These are phyloP conservation scores for Campodea augens DNA, from an alignment of 1,140 invertebrate species.

Conservation along the genomic window DNA sequence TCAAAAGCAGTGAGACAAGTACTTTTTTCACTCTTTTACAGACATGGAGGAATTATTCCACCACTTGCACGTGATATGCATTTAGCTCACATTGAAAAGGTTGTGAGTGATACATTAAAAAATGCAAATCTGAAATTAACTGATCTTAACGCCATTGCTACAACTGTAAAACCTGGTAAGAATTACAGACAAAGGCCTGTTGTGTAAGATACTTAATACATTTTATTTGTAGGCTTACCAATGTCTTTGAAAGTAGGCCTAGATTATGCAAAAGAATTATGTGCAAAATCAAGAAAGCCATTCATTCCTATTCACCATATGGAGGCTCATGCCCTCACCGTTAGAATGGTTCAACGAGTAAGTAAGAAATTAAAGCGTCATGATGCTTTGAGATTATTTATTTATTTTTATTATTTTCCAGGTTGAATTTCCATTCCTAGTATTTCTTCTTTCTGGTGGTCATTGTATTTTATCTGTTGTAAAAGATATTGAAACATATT, in stretches of 20 bases:
- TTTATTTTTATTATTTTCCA: conserved; percentile 16
- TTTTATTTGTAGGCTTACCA: conserved; percentile 33
- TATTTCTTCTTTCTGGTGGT: conserved; percentile 76
- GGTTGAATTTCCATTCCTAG: conserved; percentile 76
- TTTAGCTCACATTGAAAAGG: conserved; percentile 48
- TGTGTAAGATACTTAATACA: conserved; percentile 4
- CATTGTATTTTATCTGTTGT: conserved; percentile 70
- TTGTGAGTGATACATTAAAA: conserved; percentile 46
- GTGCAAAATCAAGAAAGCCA: conserved; percentile 47
- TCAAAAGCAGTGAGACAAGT: conserved; percentile 16
- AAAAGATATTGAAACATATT: conserved; percentile 50
- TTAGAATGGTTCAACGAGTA: conserved; percentile 45
- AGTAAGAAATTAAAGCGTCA: conserved; percentile 1
- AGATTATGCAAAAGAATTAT: conserved; percentile 63
- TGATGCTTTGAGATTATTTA: neutral
- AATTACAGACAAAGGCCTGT: neutral
- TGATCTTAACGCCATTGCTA: conserved; percentile 75
- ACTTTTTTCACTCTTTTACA: conserved; percentile 23
- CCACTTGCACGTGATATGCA: conserved; percentile 65
- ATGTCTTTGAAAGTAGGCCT: conserved; percentile 62
- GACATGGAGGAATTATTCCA: conserved; percentile 81
- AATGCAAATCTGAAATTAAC: conserved; percentile 40
- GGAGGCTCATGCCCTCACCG: conserved; percentile 91
- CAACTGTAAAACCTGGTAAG: conserved; percentile 65
- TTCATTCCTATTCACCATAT: conserved; percentile 95